These are phyloP conservation scores for Bombyx mori DNA, from an alignment of 1,140 invertebrate genomes.

Conservation along the genomic window DNA sequence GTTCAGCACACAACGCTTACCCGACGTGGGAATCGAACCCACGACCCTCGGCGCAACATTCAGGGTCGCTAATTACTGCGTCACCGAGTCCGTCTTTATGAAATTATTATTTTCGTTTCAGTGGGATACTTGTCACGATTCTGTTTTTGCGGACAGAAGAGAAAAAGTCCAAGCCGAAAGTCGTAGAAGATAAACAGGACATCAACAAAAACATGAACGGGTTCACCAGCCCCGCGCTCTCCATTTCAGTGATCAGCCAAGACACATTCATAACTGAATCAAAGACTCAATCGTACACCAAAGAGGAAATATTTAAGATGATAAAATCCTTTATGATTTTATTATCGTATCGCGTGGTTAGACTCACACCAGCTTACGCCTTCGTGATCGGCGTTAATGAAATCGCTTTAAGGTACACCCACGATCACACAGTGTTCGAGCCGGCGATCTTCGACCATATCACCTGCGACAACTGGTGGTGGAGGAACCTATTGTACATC, in stretches of 20 bases:
- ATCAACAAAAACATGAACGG: constrained; percentile 54
- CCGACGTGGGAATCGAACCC: no score
- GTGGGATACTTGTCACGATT: constrained; percentile 83
- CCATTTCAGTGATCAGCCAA: constrained; percentile 58
- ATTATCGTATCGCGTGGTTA: constrained; percentile 66
- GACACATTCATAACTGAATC: constrained; percentile 52
- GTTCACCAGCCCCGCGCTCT: constrained; percentile 54
- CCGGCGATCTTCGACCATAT: constrained; percentile 80
- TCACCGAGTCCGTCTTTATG: no score
- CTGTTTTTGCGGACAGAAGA: constrained; percentile 78
- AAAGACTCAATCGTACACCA: constrained; percentile 31
- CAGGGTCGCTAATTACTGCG: no score
- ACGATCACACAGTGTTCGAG: constrained; percentile 81
- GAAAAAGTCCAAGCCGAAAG: constrained; percentile 45
- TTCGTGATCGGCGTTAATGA: constrained; percentile 84
- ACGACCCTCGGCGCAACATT: no score
- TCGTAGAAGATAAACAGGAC: constrained; percentile 33
- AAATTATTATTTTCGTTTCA: constrained; percentile 53
- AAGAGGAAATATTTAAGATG: constrained; percentile 35
- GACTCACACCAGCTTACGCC: constrained; percentile 85
- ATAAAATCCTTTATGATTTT: constrained; percentile 47
- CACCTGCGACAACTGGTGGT: constrained; percentile 85
- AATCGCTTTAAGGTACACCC: constrained; percentile 76
- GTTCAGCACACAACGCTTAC: no score
- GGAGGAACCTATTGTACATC: constrained; percentile 86